A percentile compares a stretch with the other conserved stretches of the same genome.
Conservation (phyloP, 2,797 vertebrate species). For the Thamnophis elegans region DNA sequence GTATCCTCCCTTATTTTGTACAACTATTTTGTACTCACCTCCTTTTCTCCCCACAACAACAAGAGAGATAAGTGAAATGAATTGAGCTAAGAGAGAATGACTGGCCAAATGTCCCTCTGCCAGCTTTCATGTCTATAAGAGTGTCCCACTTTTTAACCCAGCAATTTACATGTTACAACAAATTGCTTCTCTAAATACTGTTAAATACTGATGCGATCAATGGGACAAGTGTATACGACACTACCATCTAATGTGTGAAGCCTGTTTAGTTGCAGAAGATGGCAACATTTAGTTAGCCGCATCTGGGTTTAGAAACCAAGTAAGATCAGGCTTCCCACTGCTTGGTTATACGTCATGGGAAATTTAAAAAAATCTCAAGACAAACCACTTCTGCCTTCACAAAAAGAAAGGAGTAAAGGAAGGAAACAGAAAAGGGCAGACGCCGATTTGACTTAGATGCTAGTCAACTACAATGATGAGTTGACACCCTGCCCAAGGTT, state of each 20-base stretch:
- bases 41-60: background rate
- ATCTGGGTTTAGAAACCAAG: background rate
- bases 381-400: background rate
- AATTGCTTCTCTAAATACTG: background rate
- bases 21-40: background rate
- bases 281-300: background rate
- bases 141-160: background rate
- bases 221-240: background rate
- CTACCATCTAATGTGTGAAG: background rate
- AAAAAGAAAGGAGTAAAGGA: background rate
- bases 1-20: background rate
- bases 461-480: background rate
- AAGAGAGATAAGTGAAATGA: background rate
- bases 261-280: background rate
- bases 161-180: background rate
- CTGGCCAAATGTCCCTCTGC: background rate
- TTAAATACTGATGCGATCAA: background rate
- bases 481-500: background rate
- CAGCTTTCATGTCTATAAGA: background rate
- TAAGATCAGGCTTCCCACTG: background rate
- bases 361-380: background rate
- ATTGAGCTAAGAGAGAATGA: slow-evolving; percentile 1
- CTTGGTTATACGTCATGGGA: background rate
- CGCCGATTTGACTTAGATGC: background rate
- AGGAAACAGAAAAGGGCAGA: background rate